phyloP scores from a whole-genome alignment of 2,113 vertebrate genomes.

The Noturus placidus region DNA sequence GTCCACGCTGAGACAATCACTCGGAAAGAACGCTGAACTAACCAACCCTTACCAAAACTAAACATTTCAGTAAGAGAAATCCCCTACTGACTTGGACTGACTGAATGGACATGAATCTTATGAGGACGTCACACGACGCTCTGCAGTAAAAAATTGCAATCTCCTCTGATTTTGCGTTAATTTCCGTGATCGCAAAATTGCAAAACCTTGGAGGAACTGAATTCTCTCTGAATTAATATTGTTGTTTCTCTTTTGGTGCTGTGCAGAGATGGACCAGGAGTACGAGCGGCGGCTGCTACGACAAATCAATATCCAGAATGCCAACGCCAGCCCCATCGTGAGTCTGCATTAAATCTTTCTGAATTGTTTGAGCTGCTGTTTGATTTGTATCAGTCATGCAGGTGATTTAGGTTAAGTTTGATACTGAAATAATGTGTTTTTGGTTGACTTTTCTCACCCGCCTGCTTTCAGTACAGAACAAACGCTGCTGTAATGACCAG shows the following conservation, averaged over 20 bases:
- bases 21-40: too few relatives aligned
- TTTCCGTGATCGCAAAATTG: too few relatives aligned
- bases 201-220: too few relatives aligned
- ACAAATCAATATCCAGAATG: conserved; percentile 94
- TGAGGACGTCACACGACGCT: too few relatives aligned
- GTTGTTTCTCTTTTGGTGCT: conserved; percentile 22
- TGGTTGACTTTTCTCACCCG: neutral
- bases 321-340: conserved; percentile 88
- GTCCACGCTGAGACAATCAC: too few relatives aligned
- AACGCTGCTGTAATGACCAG: too few relatives aligned
- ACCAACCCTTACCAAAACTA: too few relatives aligned
- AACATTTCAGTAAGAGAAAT: too few relatives aligned
- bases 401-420: neutral
- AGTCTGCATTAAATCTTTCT: conserved; percentile 62
- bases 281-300: conserved; percentile 90
- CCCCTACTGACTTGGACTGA: too few relatives aligned
- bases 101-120: too few relatives aligned
- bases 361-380: neutral
- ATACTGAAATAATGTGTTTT: neutral
- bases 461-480: neutral
- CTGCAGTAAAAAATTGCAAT: too few relatives aligned
- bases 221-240: neutral
- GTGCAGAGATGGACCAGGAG: conserved; percentile 87
- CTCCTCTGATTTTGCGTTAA: too few relatives aligned
- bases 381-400: neutral